Evolutionary conservation across 2,888 invertebrate genomes (phyloP).

Genomic region (Isotomurus palustris): DNA sequence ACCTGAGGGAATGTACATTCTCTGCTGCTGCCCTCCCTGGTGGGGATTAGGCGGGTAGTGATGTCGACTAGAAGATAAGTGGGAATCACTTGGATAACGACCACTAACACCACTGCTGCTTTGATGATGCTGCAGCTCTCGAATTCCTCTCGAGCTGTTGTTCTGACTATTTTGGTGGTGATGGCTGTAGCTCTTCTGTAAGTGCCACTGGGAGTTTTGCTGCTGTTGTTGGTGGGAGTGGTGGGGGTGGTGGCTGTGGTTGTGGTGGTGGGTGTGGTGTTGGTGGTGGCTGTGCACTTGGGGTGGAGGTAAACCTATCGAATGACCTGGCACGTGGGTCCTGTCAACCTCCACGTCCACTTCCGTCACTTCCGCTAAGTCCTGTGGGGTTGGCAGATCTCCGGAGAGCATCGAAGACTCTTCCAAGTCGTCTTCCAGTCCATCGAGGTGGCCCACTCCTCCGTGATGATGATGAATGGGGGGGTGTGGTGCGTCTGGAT

Average conservation of each 20-base stretch:
- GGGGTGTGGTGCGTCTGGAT: slow-evolving; percentile 26
- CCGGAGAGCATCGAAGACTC: slow-evolving; percentile 33
- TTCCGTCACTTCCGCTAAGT: slow-evolving; percentile 43
- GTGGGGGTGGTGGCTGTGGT: slow-evolving; percentile 16
- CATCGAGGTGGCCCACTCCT: slow-evolving; percentile 28
- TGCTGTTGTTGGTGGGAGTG: slow-evolving; percentile 14
- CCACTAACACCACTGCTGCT: slow-evolving; percentile 25
- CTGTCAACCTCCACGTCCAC: slow-evolving; percentile 41
- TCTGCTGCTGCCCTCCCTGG: slow-evolving; percentile 22
- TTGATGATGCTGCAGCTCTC: slow-evolving; percentile 20
- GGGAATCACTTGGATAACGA: slow-evolving; percentile 29
- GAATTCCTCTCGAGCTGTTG: no score
- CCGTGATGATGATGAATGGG: slow-evolving; percentile 17
- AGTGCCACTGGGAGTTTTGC: slow-evolving; percentile 13
- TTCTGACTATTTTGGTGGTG: slow-evolving; percentile 22
- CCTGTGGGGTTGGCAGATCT: slow-evolving; percentile 33
- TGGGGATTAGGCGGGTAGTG: no score
- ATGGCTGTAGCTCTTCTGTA: slow-evolving; percentile 8
- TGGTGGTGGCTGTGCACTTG: slow-evolving; percentile 16
- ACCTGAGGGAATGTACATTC: slow-evolving; percentile 18
- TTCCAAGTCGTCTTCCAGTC: slow-evolving; percentile 37
- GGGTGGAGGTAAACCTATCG: slow-evolving; percentile 1
- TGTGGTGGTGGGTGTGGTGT: slow-evolving; percentile 18
- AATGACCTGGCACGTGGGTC: background rate
- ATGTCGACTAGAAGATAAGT: slow-evolving; percentile 40